These are phyloP conservation scores for Tenthredo distinguenda DNA, from an alignment of 2,888 invertebrate species.

Conservation along the genomic window DNA sequence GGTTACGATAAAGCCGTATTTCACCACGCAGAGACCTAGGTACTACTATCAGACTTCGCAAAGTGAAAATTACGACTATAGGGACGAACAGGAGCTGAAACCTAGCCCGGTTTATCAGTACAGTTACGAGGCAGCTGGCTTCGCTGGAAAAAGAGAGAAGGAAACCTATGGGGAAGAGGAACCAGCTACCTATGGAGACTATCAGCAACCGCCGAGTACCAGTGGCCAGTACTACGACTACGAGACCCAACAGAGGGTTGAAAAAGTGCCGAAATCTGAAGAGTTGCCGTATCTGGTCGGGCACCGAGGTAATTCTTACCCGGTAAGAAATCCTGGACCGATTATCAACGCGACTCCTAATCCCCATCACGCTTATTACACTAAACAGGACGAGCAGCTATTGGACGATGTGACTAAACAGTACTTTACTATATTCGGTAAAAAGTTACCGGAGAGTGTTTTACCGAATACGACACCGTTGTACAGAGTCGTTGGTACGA, in stretches of 20 bases:
- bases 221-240: slow-evolving; percentile 64
- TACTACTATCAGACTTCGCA: slow-evolving; percentile 75
- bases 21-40: slow-evolving; percentile 61
- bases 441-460: slow-evolving; percentile 82
- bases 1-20: slow-evolving; percentile 63
- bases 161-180: slow-evolving; percentile 59
- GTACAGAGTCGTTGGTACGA: slow-evolving; percentile 67
- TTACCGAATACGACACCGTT: slow-evolving; percentile 76
- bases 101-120: slow-evolving; percentile 86
- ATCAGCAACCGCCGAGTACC: slow-evolving; percentile 61
- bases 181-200: slow-evolving; percentile 64
- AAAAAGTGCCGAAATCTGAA: slow-evolving; percentile 52
- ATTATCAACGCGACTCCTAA: slow-evolving; percentile 79
- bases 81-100: slow-evolving; percentile 67
- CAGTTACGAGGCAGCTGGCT: slow-evolving; percentile 84
- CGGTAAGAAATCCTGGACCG: slow-evolving; percentile 68
- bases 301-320: slow-evolving; percentile 52
- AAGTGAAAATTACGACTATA: slow-evolving; percentile 65
- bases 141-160: slow-evolving; percentile 64
- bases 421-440: slow-evolving; percentile 87
- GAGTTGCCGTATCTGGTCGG: background rate
- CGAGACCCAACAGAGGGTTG: slow-evolving; percentile 55
- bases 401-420: slow-evolving; percentile 88
- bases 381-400: slow-evolving; percentile 84
- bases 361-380: slow-evolving; percentile 84